Evolutionary conservation across 2,113 vertebrate species (phyloP), one percentile per base, ranked within the genome.

Genomic region (Rhabdomys dilectus): DNA sequence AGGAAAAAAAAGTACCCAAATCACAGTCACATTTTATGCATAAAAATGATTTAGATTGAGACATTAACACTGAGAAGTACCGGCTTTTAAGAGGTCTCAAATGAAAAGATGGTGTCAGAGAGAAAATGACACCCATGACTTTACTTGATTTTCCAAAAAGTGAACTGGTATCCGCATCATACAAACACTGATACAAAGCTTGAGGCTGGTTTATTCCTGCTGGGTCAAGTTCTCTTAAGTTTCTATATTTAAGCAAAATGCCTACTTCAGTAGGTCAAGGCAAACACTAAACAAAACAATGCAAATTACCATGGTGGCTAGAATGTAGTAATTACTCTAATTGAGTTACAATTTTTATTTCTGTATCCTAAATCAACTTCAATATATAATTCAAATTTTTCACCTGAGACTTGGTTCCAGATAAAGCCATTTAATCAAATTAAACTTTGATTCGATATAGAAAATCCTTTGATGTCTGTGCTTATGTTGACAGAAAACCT

Each of bases 241-340:
- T 45, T 90, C 13, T 81, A 64, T 13, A 26, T 24, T 70, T 75
- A 24, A 82, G 12, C 68, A 48, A 93, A 94, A 91, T 66, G 56
- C 45, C n/a, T 87, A 78, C 6, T 70, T 39, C 15, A 70, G 13
- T 62, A 11, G 9, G 12, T 75, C 5, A 1, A 88, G 42, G 7
- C 34, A 95, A 91, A 93, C 4, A 53, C 88, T 87, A 95, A 95
- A 93, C 31, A 19, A 73, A 60, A 36, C 60, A 84, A 81, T 70
- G 88, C 24, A 85, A 81, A 45, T 77, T 12, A 80, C 3, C 6
- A 60, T 1, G 39, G 88, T 88, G 22, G 5, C 17, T 88, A 39
- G 13, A 89, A 53, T 78, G 70, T 3, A 80, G 5, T 73, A 72
- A 94, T 31, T 42, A 17, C 15, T 95, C 16, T 60, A 24, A 85